Percentiles rank a stretch among this genome's conserved stretches.
Conservation (phyloP, 2,888 invertebrate species). For the Noctua comes region DNA sequence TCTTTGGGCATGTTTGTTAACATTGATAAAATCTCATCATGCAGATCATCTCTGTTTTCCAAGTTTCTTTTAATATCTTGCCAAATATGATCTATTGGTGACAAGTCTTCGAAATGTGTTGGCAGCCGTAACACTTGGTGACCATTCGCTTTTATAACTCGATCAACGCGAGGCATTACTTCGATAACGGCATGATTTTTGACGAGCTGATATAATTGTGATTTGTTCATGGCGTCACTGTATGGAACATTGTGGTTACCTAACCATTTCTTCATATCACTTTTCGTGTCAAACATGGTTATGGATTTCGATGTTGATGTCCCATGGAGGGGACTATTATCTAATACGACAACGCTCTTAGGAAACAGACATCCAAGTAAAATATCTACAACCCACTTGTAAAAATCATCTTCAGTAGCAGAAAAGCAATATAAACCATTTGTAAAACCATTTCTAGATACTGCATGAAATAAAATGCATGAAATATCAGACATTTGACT, state of each 20-base stretch:
- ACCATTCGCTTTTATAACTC: slow-evolving; percentile 74
- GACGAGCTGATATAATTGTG: slow-evolving; percentile 75
- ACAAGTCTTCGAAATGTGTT: slow-evolving; percentile 70
- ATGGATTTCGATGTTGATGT: slow-evolving; percentile 60
- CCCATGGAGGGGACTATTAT: slow-evolving; percentile 71
- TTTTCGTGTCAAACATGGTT: slow-evolving; percentile 74
- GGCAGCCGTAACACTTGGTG: slow-evolving; percentile 77
- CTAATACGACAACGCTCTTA: slow-evolving; percentile 74
- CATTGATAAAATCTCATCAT: slow-evolving; percentile 30
- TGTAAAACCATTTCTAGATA: slow-evolving; percentile 68
- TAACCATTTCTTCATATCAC: slow-evolving; percentile 75
- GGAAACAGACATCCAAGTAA: slow-evolving; percentile 67
- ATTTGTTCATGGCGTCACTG: slow-evolving; percentile 71
- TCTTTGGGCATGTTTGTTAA: slow-evolving; percentile 38
- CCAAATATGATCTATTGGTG: slow-evolving; percentile 75
- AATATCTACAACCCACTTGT: slow-evolving; percentile 77
- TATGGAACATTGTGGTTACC: slow-evolving; percentile 74
- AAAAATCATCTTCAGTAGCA: slow-evolving; percentile 67
- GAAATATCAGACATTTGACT: slow-evolving; percentile 17
- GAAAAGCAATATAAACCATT: slow-evolving; percentile 72
- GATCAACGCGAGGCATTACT: slow-evolving; percentile 68
- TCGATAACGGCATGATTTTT: slow-evolving; percentile 62
- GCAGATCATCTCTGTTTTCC: slow-evolving; percentile 16
- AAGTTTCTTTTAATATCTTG: slow-evolving; percentile 53
- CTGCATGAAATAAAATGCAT: slow-evolving; percentile 70